These are phyloP conservation scores for Meteorus sp. DNA, from an alignment of 1,140 invertebrate species.

Conservation along the genomic window DNA sequence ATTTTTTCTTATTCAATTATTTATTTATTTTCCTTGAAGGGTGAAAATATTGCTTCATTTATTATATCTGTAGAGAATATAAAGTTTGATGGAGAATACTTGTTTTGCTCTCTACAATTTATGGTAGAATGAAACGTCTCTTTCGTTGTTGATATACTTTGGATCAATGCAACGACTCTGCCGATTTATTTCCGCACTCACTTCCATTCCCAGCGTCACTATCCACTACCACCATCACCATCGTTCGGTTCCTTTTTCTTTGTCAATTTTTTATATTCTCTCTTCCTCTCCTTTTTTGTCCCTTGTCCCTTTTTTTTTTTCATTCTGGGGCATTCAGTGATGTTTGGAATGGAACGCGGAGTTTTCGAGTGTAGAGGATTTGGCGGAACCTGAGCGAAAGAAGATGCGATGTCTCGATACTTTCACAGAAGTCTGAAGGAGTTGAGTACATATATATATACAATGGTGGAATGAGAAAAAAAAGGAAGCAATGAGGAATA, in stretches of 20 bases:
- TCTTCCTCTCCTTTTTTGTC: not conserved
- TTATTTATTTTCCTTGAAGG: slow-evolving; percentile 25
- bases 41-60: slow-evolving; percentile 4
- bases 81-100: not conserved
- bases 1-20: not conserved
- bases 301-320: not conserved
- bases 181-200: not conserved
- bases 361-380: not conserved
- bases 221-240: too few relatives aligned
- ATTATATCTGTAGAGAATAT: not conserved
- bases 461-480: not conserved
- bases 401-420: not conserved
- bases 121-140: not conserved
- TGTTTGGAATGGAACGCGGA: not conserved
- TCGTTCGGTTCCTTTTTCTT: not conserved
- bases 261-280: too few relatives aligned
- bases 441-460: too few relatives aligned
- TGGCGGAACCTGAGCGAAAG: not conserved
- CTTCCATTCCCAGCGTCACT: not conserved
- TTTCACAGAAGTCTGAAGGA: not conserved
- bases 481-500: not conserved
- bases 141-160: slow-evolving; percentile 5
- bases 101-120: not conserved
- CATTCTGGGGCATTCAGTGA: not conserved
- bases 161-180: slow-evolving; percentile 3